Conservation (phyloP, 1,140 invertebrate species). For the Zelostemma sp. region DNA sequence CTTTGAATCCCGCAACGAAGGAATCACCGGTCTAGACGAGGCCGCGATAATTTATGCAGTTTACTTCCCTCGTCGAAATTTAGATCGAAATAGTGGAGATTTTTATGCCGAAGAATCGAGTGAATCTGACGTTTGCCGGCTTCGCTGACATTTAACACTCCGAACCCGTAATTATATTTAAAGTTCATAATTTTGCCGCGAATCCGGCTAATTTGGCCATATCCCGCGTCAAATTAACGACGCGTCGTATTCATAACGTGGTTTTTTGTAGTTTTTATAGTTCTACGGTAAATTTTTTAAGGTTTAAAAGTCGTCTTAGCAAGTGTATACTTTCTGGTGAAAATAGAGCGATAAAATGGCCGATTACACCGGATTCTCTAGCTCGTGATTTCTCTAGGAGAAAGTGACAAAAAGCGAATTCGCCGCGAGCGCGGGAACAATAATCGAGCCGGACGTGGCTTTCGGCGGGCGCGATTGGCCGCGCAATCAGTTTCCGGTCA, state of each 20-base stretch:
- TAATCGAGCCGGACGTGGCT: constrained; percentile 54
- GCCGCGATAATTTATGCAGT: constrained; percentile 66
- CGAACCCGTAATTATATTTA: too few relatives aligned
- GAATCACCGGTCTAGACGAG: constrained; percentile 27
- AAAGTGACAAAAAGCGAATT: neutral
- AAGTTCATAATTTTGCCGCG: too few relatives aligned
- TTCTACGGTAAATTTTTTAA: too few relatives aligned
- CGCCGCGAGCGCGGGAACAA: constrained; percentile 5
- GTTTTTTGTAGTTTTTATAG: too few relatives aligned
- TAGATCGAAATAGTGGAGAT: too few relatives aligned
- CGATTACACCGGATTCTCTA: neutral
- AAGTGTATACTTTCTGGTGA: too few relatives aligned
- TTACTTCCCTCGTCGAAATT: constrained; percentile 54
- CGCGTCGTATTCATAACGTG: too few relatives aligned
- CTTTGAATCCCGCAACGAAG: constrained; percentile 48
- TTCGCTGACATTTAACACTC: too few relatives aligned
- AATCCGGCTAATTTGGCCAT: too few relatives aligned
- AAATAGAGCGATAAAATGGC: too few relatives aligned
- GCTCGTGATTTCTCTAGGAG: neutral
- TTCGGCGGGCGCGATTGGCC: constrained; percentile 46
- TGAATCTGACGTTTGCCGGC: constrained; percentile 55
- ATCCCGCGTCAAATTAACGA: neutral
- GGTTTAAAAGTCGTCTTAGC: too few relatives aligned
- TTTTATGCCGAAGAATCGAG: too few relatives aligned
- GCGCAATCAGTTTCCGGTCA: constrained; percentile 61